phyloP scores from a whole-genome alignment of 2,113 vertebrate species.

The Scopus umbretta region DNA sequence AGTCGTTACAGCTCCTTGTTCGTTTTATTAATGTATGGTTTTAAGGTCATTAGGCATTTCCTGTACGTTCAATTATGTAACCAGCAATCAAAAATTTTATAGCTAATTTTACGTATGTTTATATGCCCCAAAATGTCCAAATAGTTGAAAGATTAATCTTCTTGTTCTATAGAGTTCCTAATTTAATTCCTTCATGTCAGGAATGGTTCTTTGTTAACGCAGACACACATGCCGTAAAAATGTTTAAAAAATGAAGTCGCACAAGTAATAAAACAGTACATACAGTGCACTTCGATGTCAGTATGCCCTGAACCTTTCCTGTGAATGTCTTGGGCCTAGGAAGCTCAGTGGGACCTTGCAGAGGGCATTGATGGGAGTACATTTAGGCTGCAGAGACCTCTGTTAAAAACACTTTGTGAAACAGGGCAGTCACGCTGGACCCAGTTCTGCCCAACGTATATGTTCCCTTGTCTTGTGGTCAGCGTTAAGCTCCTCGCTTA shows the following conservation, averaged over 20 bases:
- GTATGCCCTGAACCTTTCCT: accelerated
- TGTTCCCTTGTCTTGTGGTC: no score
- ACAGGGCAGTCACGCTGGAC: accelerated
- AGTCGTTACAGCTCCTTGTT: slow-evolving; percentile 40
- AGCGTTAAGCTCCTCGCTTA: background rate
- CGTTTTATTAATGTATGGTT: slow-evolving; percentile 31
- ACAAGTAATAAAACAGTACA: background rate
- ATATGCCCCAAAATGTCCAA: background rate
- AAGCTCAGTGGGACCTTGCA: background rate
- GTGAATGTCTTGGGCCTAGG: background rate
- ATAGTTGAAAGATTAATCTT: background rate
- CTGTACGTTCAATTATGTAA: slow-evolving; percentile 10
- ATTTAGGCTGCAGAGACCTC: background rate
- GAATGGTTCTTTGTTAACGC: background rate
- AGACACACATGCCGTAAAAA: background rate
- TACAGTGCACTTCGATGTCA: accelerated
- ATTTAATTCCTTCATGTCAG: slow-evolving; percentile 10
- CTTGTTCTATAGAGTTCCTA: slow-evolving; percentile 29
- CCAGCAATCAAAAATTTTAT: slow-evolving; percentile 1
- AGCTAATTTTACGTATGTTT: background rate
- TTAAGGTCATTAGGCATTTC: slow-evolving; percentile 34
- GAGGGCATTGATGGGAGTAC: no score
- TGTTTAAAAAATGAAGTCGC: background rate
- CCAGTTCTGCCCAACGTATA: accelerated
- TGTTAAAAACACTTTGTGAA: background rate